Percentiles rank a stretch among this genome's conserved stretches.
These are phyloP conservation scores for Drosophila anomelani DNA, from an alignment of 2,888 invertebrate species.

Conservation along the genomic window DNA sequence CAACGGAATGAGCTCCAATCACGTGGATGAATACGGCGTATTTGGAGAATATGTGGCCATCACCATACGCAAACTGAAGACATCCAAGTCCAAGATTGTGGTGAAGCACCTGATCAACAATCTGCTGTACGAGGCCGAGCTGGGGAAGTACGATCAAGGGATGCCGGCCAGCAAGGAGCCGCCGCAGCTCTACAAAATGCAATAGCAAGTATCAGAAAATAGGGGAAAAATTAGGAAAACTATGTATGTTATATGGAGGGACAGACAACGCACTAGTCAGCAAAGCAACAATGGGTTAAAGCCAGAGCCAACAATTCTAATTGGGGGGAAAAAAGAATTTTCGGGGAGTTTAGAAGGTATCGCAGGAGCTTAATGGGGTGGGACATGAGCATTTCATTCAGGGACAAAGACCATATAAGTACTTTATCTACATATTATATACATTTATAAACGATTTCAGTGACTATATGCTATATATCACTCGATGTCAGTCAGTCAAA, in stretches of 20 bases:
- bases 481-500: slow-evolving; percentile 50
- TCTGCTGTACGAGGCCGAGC: slow-evolving; percentile 82
- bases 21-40: slow-evolving; percentile 82
- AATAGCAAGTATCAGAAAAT: slow-evolving; percentile 39
- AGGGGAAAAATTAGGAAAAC: too few species aligned
- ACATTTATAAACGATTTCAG: slow-evolving; percentile 36
- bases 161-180: slow-evolving; percentile 83
- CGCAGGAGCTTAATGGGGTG: slow-evolving; percentile 5
- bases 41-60: slow-evolving; percentile 84
- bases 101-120: slow-evolving; percentile 83
- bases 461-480: slow-evolving; percentile 35
- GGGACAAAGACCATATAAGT: slow-evolving; percentile 77
- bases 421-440: slow-evolving; percentile 60
- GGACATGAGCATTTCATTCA: slow-evolving; percentile 71
- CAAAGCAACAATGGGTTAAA: slow-evolving; percentile 47
- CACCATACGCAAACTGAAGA: slow-evolving; percentile 83
- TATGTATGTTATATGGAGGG: too few species aligned
- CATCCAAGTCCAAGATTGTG: slow-evolving; percentile 82
- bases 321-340: slow-evolving; percentile 1
- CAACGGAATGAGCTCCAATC: slow-evolving; percentile 44
- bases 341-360: neutral
- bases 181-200: slow-evolving; percentile 83
- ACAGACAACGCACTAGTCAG: slow-evolving; percentile 55
- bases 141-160: slow-evolving; percentile 83
- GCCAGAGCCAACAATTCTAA: slow-evolving; percentile 47